phyloP scores from a whole-genome alignment of 1,140 invertebrate genomes.

The Drosophila neocordata region DNA sequence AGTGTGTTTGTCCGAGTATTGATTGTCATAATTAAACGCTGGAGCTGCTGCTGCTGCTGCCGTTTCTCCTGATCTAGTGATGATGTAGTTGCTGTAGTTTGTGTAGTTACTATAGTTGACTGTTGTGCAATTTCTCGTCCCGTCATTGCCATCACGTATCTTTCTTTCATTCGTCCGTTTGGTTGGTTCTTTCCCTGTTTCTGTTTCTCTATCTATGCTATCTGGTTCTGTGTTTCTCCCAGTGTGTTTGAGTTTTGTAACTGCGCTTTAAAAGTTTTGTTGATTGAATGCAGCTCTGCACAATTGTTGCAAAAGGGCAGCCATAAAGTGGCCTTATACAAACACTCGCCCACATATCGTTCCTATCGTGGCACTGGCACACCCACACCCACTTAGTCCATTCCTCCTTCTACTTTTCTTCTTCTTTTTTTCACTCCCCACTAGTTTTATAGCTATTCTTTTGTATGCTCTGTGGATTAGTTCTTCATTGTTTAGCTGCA shows the following conservation, averaged over 20 bases:
- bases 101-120: background rate
- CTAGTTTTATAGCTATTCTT: constrained; percentile 77
- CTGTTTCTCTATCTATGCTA: constrained; percentile 12
- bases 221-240: constrained; percentile 23
- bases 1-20: constrained; percentile 54
- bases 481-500: constrained; percentile 79
- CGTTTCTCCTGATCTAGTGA: constrained; percentile 19
- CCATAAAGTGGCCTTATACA: constrained; percentile 74
- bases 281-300: constrained; percentile 79
- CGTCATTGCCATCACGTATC: constrained; percentile 50
- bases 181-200: constrained; percentile 1
- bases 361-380: background rate
- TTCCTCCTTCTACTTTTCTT: background rate
- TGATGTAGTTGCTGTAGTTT: constrained; percentile 31
- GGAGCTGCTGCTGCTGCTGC: constrained; percentile 29
- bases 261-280: constrained; percentile 77
- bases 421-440: constrained; percentile 23
- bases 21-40: constrained; percentile 81
- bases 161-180: constrained; percentile 14
- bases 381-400: constrained; percentile 18
- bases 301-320: constrained; percentile 79
- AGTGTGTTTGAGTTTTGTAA: constrained; percentile 65
- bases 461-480: constrained; percentile 79
- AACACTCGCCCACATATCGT: constrained; percentile 22
- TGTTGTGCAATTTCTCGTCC: constrained; percentile 46